A percentile compares a stretch with the other conserved stretches of the same genome.
Evolutionary conservation across 2,888 invertebrate genomes (phyloP).

Genomic region (Microctonus brassicae): DNA sequence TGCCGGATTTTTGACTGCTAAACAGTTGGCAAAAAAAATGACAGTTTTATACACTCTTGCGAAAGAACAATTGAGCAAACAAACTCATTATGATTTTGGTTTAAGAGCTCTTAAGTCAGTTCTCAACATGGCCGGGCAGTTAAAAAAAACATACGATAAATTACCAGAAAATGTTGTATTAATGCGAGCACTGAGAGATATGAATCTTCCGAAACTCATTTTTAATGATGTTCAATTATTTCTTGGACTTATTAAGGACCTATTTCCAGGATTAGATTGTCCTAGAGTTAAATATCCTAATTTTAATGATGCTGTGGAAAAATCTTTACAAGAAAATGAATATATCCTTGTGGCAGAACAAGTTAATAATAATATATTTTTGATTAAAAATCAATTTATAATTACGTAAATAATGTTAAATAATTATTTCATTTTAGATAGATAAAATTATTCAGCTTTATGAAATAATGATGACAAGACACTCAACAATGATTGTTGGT

Average conservation of each 20-base stretch:
- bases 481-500: conserved; percentile 92
- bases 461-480: conserved; percentile 95
- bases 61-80: conserved; percentile 89
- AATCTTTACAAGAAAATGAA: conserved; percentile 76
- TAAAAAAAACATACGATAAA: conserved; percentile 83
- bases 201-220: conserved; percentile 94
- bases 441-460: conserved; percentile 92
- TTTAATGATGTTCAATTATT: conserved; percentile 93
- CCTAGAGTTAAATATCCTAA: conserved; percentile 90
- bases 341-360: conserved; percentile 80
- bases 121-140: conserved; percentile 90
- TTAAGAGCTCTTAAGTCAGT: conserved; percentile 92
- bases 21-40: conserved; percentile 94
- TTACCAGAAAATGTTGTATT: conserved; percentile 88
- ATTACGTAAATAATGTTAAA: not conserved
- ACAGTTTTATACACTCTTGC: conserved; percentile 90
- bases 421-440: conserved; percentile 71
- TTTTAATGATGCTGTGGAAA: conserved; percentile 84
- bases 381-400: not conserved
- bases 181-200: conserved; percentile 91
- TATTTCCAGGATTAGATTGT: conserved; percentile 92
- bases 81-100: conserved; percentile 95
- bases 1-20: conserved; percentile 91
- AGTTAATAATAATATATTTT: conserved; percentile 66
- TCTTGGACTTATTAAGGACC: conserved; percentile 87